Base-by-base conservation (phyloP, 2,113 vertebrate species). In the Triplophysa tibetana region DNA sequence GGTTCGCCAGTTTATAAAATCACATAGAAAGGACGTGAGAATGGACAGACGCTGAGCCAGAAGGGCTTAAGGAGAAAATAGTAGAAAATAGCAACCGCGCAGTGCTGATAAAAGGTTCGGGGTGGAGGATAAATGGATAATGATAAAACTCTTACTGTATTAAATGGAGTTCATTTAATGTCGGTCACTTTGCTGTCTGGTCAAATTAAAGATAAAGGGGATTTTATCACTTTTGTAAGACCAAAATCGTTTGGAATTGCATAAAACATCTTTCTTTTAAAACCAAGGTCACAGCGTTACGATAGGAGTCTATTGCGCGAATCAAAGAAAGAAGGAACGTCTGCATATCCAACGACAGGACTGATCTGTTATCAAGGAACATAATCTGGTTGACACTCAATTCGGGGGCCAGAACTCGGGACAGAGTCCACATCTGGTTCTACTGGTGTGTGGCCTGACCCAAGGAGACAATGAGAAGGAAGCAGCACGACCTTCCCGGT, bases 401-500 rank as follows among this genome's bases (percentile, higher is more conserved):
- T 86, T 82, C 76, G 84, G 84, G 2, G 86, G 85, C 86, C 88
- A 84, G 86, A 84, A 77, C 81, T 72, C 3, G 70, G 78, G 83
- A 81, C 69, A 86, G 87, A 87, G 88, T 87, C 87, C 89, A 87
- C 89, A 91, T 91, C 90, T 92, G 92, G 88, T 92, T 88, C 88
- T 93, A 90, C 91, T 93, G 89, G 85, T 90, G 87, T 88, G 82
- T 82, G 85, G 87, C 87, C 88, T 91, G 91, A 92, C 90, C 89
- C 87, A 81, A 70, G 70, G 79, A 86, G 87, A 91, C 88, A 91
- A 90, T 88, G 84, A 87, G 83, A 89, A 87, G 74, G 29, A 86
- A 83, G 87, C 86, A 88, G 89, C 82, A 86, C 72, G 86, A 88
- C 29, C 67, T 80, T 85, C 89, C 88, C 90, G 89, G 87, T 77